A percentile compares a stretch with the other conserved stretches of the same genome.
Evolutionary conservation across 2,797 vertebrate genomes (phyloP).

Genomic region (Cossypha heuglini): DNA sequence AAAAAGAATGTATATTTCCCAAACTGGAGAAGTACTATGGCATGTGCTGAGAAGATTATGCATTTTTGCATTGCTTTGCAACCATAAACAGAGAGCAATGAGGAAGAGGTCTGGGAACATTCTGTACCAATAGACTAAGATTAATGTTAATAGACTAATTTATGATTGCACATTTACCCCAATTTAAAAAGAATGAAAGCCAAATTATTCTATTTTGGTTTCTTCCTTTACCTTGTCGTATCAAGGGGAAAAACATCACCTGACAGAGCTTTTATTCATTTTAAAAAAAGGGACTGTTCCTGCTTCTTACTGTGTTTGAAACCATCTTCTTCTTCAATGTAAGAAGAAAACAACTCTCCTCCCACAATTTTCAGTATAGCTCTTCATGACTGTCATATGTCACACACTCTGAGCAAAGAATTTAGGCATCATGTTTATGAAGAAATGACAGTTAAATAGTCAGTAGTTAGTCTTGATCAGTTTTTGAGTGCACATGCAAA

Average conservation of each 20-base stretch:
- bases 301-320: background rate
- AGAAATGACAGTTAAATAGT: background rate
- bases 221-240: background rate
- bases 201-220: background rate
- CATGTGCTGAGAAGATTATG: background rate
- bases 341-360: background rate
- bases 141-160: background rate
- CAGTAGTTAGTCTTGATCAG: background rate
- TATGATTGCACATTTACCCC: background rate
- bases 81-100: background rate
- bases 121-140: background rate
- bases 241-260: background rate
- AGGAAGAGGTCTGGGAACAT: background rate
- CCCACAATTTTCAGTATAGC: background rate
- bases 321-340: background rate
- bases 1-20: background rate
- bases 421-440: background rate
- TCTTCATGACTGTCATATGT: background rate
- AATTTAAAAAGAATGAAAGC: background rate
- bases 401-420: background rate
- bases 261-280: background rate
- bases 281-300: background rate
- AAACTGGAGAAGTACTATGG: background rate
- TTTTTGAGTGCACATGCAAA: background rate
- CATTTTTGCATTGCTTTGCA: background rate